These are phyloP conservation scores for Calameuta pallipes DNA, from an alignment of 2,888 invertebrate species.

Conservation along the genomic window DNA sequence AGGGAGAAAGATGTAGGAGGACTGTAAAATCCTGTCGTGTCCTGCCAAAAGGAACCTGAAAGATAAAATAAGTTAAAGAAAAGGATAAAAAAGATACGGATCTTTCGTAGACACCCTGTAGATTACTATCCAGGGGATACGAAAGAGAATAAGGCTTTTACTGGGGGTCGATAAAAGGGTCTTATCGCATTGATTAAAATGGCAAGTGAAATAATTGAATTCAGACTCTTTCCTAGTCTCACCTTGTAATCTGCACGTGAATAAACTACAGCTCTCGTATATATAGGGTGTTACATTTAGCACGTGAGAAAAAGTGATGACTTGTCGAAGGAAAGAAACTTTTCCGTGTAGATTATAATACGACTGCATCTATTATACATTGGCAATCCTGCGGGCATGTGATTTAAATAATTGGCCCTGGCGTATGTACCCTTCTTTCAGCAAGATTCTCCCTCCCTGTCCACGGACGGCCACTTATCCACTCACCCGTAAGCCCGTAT, in stretches of 20 bases:
- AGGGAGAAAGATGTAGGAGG: background rate
- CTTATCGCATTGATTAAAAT: background rate
- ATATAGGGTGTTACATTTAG: background rate
- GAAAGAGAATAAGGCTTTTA: background rate
- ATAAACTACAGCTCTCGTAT: background rate
- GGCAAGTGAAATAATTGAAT: background rate
- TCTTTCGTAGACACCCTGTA: background rate
- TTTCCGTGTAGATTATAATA: background rate
- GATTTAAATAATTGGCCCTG: slow-evolving; percentile 36
- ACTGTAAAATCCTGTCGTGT: background rate
- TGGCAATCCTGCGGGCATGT: slow-evolving; percentile 14
- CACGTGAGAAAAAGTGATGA: background rate
- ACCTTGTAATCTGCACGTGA: background rate
- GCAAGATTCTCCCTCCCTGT: slow-evolving; percentile 17
- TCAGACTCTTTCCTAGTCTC: background rate
- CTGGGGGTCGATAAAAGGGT: background rate
- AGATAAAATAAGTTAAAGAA: background rate
- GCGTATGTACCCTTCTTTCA: slow-evolving; percentile 19
- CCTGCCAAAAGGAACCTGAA: background rate
- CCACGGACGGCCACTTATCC: slow-evolving; percentile 27
- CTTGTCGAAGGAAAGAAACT: background rate
- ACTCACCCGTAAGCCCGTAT: background rate
- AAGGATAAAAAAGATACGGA: background rate
- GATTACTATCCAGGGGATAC: background rate
- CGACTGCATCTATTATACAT: background rate